Percentiles rank a stretch among this genome's conserved stretches.
Conservation (phyloP, 2,797 vertebrate species). For the Mycteria americana region DNA sequence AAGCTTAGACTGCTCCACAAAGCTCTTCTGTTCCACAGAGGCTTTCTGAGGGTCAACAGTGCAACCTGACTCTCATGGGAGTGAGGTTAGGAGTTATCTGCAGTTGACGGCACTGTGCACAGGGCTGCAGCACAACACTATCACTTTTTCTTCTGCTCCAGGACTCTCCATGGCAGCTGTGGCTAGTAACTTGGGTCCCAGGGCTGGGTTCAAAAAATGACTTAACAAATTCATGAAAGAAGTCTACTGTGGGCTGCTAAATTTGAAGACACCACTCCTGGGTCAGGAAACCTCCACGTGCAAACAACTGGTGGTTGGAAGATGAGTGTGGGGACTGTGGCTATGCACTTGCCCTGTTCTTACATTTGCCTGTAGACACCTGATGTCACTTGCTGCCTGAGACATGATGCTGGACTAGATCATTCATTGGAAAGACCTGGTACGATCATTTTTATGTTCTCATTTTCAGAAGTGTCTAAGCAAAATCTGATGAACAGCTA, state of each 20-base stretch:
- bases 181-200: background rate
- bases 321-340: background rate
- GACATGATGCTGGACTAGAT: background rate
- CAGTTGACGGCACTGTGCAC: rapidly evolving
- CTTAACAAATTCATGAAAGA: background rate
- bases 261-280: background rate
- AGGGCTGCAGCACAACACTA: background rate
- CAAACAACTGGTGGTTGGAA: background rate
- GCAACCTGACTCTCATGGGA: background rate
- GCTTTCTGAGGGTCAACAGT: background rate
- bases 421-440: background rate
- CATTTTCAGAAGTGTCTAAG: background rate
- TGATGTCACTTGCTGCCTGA: background rate
- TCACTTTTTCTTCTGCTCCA: background rate
- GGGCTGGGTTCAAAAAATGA: background rate
- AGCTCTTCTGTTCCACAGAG: background rate
- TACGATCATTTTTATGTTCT: background rate
- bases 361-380: background rate
- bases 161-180: background rate
- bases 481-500: background rate
- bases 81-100: background rate
- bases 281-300: background rate
- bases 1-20: background rate
- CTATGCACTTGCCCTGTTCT: background rate
- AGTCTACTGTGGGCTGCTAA: background rate